These are phyloP conservation scores for Hylaeus volcanicus DNA, from an alignment of 1,140 invertebrate species.

Conservation along the genomic window DNA sequence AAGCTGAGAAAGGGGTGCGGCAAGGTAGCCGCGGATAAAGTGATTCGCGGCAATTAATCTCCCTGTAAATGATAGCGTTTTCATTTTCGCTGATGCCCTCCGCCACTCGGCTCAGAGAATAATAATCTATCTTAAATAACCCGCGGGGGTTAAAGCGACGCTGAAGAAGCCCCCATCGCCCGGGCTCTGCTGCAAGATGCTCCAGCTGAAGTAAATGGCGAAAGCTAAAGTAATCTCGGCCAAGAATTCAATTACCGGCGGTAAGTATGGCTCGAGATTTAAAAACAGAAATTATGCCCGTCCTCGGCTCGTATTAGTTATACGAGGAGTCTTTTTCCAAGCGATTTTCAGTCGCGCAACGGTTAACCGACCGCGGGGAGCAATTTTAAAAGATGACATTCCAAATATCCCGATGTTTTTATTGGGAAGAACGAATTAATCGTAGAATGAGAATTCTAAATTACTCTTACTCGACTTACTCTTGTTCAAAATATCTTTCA, in stretches of 20 bases:
- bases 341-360: background rate
- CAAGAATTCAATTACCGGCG: constrained; percentile 75
- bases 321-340: background rate
- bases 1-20: constrained; percentile 1
- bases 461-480: too few relatives aligned
- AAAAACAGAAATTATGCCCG: constrained; percentile 74
- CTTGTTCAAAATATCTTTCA: too few relatives aligned
- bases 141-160: constrained; percentile 63
- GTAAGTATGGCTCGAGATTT: constrained; percentile 70
- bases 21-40: constrained; percentile 40
- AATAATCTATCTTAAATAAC: constrained; percentile 79
- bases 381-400: background rate
- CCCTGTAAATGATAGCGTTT: constrained; percentile 76
- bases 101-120: constrained; percentile 69
- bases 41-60: constrained; percentile 72
- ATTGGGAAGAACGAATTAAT: too few relatives aligned
- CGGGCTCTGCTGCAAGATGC: constrained; percentile 59
- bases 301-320: constrained; percentile 49
- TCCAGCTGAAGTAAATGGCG: constrained; percentile 53
- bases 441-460: too few relatives aligned
- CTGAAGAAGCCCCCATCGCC: constrained; percentile 53
- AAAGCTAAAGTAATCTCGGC: constrained; percentile 74
- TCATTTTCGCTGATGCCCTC: constrained; percentile 77
- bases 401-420: too few relatives aligned
- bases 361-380: too few relatives aligned